A percentile compares a stretch with the other conserved stretches of the same genome.
phyloP scores from a whole-genome alignment of 2,797 vertebrate genomes.

The Acanthurus tractus region DNA sequence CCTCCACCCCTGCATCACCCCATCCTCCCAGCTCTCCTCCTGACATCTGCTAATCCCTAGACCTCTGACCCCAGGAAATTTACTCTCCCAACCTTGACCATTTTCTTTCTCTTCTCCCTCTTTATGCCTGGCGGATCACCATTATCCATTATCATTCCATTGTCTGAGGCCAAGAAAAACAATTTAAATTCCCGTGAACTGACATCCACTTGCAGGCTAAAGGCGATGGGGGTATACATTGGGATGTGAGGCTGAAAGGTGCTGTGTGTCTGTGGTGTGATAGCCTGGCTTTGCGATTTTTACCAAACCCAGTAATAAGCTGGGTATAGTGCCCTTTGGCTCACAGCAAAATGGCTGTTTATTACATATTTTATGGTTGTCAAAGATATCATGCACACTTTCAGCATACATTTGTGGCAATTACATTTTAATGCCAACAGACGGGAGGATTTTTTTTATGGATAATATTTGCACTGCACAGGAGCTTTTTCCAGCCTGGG shows the following conservation, averaged over 20 bases:
- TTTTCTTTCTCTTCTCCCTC: slow-evolving; percentile 71
- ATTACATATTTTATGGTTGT: slow-evolving; percentile 59
- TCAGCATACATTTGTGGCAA: slow-evolving; percentile 48
- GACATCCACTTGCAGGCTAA: slow-evolving; percentile 77
- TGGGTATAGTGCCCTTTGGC: slow-evolving; percentile 33
- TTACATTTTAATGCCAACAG: slow-evolving; percentile 49
- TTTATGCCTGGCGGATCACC: slow-evolving; percentile 74
- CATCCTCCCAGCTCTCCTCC: slow-evolving; percentile 67
- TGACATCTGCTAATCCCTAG: slow-evolving; percentile 88
- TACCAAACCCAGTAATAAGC: slow-evolving; percentile 35
- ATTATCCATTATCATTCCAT: slow-evolving; percentile 85
- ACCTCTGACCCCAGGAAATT: slow-evolving; percentile 89
- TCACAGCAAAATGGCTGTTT: slow-evolving; percentile 49
- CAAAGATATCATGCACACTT: slow-evolving; percentile 60
- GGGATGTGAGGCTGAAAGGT: slow-evolving; percentile 35
- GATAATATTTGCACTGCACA: slow-evolving; percentile 27
- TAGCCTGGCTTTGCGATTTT: slow-evolving; percentile 31
- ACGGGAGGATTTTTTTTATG: slow-evolving; percentile 38
- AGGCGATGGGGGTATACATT: slow-evolving; percentile 36
- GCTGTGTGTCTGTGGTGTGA: slow-evolving; percentile 29
- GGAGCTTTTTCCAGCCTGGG: slow-evolving; percentile 18
- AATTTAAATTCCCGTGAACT: slow-evolving; percentile 79
- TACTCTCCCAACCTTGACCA: slow-evolving; percentile 85
- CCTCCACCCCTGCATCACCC: slow-evolving; percentile 54
- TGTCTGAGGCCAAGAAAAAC: slow-evolving; percentile 80